phyloP scores from a whole-genome alignment of 2,888 invertebrate genomes.

The Panorpa germanica region DNA sequence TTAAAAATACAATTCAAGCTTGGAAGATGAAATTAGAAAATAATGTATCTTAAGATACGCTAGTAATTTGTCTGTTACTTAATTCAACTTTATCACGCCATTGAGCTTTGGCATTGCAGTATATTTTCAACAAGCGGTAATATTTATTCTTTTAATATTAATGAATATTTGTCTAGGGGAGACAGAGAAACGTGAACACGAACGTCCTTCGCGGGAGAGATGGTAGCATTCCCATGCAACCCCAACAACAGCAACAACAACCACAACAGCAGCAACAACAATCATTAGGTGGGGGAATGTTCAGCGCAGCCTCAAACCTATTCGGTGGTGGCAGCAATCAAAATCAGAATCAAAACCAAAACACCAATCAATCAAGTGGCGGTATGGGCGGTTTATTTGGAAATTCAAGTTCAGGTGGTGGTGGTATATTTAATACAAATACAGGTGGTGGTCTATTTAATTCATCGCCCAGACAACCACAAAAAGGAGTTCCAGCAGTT shows the following conservation, averaged over 20 bases:
- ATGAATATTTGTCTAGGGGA: conserved; percentile 26
- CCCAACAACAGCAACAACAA: conserved; percentile 15
- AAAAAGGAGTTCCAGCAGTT: conserved; percentile 27
- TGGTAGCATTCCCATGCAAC: conserved; percentile 26
- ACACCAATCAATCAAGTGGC: conserved; percentile 21
- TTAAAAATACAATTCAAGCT: no score
- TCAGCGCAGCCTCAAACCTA: no score
- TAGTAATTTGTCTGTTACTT: no score
- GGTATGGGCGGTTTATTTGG: conserved; percentile 25
- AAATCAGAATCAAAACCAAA: conserved; percentile 21
- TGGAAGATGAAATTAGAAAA: no score
- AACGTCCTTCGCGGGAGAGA: conserved; percentile 21
- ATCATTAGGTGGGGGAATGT: conserved; percentile 10
- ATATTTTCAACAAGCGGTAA: no score
- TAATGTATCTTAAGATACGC: no score
- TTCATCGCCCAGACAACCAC: conserved; percentile 21
- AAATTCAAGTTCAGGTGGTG: conserved; percentile 26
- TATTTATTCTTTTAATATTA: no score
- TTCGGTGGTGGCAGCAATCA: no score
- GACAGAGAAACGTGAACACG: conserved; percentile 35
- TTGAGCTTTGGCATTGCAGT: no score
- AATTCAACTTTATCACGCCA: no score
- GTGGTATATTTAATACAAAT: conserved; percentile 23
- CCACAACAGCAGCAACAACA: conserved; percentile 13
- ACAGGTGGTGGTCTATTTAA: no score